Base-by-base conservation (phyloP, 2,888 invertebrate genomes). In the Ormyrus rosae region DNA sequence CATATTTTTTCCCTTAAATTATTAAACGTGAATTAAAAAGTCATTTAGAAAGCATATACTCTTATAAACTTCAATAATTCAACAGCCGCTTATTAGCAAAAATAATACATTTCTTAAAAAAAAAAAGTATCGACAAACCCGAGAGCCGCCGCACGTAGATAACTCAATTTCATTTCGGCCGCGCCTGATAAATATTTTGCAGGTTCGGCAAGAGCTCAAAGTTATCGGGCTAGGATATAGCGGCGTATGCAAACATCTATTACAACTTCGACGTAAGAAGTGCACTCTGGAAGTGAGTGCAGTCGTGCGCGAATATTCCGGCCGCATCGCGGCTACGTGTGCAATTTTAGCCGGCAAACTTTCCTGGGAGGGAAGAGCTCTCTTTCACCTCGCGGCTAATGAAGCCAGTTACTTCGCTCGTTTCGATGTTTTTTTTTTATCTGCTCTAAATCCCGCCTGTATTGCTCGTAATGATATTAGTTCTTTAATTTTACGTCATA, bases 211-310 rank as follows among this genome's bases (percentile, higher is more conserved):
- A 34, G n/a, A 67, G 51, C 68, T 61, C 46, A 8, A 60, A 50
- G 6, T 75, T 75, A 34, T 65, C 71, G 34, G 2, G 34, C 3
- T 13, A n/a, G n/a, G 3, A 63, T 9, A 8, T 11, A 58, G 34
- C 51, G 74, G 10, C 60, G 11, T 58, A 51, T 50, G 50, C 58
- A 75, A 75, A 67, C 67, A 60, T n/a, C 51, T 64, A 56, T 55
- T 56, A 55, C 10, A 55, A 73, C 51, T 65, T 56, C 34, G 34
- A 3, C 34, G 56, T 10, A 60, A 69, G 69, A 58, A 48, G 63
- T 13, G 46, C 53, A 46, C 53, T 34, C 34, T 46, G 46, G 10
- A 55, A 11, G 13, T 61, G 34, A 6, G 10, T 5, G 9, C 13
- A 56, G 56, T 45, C 34, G 11, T 56, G 4, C 34, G 34, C 34